phyloP scores from a whole-genome alignment of 2,797 vertebrate species.

The Poeciliopsis turneri region DNA sequence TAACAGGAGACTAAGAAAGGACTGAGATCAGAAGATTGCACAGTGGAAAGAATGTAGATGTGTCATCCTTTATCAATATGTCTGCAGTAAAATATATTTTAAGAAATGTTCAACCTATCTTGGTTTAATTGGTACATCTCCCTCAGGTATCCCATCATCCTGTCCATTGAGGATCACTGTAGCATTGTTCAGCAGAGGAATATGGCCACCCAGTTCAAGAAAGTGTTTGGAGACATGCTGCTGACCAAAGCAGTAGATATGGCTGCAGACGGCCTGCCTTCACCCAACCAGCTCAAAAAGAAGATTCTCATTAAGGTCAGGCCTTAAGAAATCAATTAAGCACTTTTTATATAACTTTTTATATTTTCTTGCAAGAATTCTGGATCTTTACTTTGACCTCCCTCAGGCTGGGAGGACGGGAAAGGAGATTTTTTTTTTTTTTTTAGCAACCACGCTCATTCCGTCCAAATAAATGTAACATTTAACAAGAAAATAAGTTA shows the following conservation, averaged over 20 bases:
- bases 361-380: not conserved
- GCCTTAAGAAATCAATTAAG: not conserved
- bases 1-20: not conserved
- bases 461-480: not conserved
- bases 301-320: constrained; percentile 98
- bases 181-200: constrained; percentile 98
- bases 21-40: not conserved
- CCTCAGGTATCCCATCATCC: constrained; percentile 90
- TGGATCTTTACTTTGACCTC: not conserved
- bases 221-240: constrained; percentile 95
- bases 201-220: constrained; percentile 94
- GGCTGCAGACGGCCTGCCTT: constrained; percentile 93
- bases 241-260: constrained; percentile 97
- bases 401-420: not conserved
- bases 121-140: not conserved
- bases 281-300: constrained; percentile 94
- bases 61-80: not conserved
- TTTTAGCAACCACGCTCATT: not conserved
- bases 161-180: constrained; percentile 99
- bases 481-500: not conserved
- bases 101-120: constrained; percentile 2
- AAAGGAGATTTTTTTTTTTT: not conserved
- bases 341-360: not conserved
- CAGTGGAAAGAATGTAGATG: not conserved
- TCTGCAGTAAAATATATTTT: not conserved